These are phyloP conservation scores for Lochmaea capreae DNA, from an alignment of 2,888 invertebrate species.

Conservation along the genomic window DNA sequence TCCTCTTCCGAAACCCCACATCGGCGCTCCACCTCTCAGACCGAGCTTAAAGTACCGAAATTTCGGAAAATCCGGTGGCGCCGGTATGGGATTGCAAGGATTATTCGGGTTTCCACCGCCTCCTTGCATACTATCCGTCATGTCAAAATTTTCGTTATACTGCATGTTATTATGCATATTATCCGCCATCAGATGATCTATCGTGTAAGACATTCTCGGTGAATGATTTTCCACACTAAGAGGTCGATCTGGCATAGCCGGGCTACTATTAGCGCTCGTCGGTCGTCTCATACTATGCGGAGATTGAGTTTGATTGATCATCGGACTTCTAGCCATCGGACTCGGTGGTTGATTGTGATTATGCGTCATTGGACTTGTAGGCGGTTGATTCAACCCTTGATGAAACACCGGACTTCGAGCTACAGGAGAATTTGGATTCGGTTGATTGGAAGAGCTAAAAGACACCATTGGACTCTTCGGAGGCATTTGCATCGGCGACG, in stretches of 20 bases:
- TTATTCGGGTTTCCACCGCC: conserved; percentile 70
- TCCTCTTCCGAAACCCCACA: conserved; percentile 70
- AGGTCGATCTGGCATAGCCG: conserved; percentile 71
- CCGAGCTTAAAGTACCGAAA: conserved; percentile 73
- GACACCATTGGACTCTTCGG: conserved; percentile 64
- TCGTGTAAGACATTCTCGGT: conserved; percentile 59
- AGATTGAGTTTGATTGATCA: conserved; percentile 63
- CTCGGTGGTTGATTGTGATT: conserved; percentile 67
- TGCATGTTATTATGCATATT: conserved; percentile 34
- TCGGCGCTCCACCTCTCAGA: conserved; percentile 75
- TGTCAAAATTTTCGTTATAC: conserved; percentile 51
- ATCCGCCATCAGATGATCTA: conserved; percentile 49
- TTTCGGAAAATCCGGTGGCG: conserved; percentile 70
- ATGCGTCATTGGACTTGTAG: conserved; percentile 68
- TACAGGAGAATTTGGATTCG: conserved; percentile 71
- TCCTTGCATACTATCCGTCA: conserved; percentile 52
- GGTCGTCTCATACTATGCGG: conserved; percentile 70
- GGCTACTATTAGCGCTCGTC: conserved; percentile 68
- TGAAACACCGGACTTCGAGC: conserved; percentile 71
- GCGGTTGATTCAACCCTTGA: conserved; percentile 62
- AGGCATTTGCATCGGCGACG: conserved; percentile 66
- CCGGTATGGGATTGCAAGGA: conserved; percentile 70
- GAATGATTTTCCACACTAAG: conserved; percentile 71
- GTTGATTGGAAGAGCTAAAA: conserved; percentile 59
- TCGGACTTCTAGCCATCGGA: conserved; percentile 65